Evolutionary conservation across 1,140 invertebrate genomes (phyloP).

Genomic region (Eubasilissa regina): DNA sequence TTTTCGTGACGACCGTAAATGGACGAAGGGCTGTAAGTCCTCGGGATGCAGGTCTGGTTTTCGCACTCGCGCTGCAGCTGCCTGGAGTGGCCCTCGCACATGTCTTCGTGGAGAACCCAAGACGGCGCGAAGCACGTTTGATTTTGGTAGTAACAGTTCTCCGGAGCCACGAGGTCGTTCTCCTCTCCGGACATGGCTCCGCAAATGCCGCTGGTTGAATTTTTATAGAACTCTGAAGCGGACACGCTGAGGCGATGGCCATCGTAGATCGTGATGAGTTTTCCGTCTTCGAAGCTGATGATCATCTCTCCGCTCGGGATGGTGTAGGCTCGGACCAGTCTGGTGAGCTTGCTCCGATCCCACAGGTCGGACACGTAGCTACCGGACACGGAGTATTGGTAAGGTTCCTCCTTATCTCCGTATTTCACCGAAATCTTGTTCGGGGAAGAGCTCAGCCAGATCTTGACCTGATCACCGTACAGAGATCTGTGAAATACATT

Average conservation of each 20-base stretch:
- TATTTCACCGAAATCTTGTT: conserved; percentile 65
- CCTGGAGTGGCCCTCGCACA: conserved; percentile 64
- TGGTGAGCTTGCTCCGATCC: conserved; percentile 62
- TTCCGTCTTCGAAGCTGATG: conserved; percentile 69
- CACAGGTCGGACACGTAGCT: conserved; percentile 52
- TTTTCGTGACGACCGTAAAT: conserved; percentile 61
- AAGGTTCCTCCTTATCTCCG: conserved; percentile 58
- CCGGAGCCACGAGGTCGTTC: conserved; percentile 75
- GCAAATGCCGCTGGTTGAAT: conserved; percentile 76
- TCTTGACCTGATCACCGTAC: conserved; percentile 64
- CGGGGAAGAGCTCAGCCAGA: conserved; percentile 61
- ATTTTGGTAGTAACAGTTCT: conserved; percentile 71
- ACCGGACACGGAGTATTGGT: conserved; percentile 46
- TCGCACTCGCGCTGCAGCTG: conserved; percentile 65
- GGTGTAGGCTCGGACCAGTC: conserved; percentile 70
- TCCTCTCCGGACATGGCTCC: conserved; percentile 75
- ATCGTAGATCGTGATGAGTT: conserved; percentile 72
- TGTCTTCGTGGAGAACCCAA: conserved; percentile 71
- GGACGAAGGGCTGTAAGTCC: conserved; percentile 67
- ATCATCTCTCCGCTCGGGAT: conserved; percentile 69
- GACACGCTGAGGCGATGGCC: conserved; percentile 71
- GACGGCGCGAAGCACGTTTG: conserved; percentile 72
- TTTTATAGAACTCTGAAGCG: conserved; percentile 67
- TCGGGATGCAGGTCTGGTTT: conserved; percentile 65
- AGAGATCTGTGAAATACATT: conserved; percentile 62